These are phyloP conservation scores for Penaeus indicus DNA, from an alignment of 1,140 invertebrate genomes.

Conservation along the genomic window DNA sequence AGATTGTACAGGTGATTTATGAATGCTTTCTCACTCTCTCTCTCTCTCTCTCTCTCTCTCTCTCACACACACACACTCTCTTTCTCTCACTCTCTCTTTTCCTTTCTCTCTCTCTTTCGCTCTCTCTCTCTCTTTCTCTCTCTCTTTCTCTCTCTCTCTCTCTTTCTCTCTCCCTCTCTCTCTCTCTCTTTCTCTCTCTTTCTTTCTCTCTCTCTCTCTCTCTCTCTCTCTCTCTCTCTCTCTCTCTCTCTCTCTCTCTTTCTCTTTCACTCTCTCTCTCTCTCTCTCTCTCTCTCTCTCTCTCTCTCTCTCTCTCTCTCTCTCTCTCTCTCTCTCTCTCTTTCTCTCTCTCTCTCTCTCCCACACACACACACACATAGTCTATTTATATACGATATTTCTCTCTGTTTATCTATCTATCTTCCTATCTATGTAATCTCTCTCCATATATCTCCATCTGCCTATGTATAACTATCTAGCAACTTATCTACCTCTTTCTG, in stretches of 20 bases:
- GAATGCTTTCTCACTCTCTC: slow-evolving; percentile 13
- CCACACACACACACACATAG: no score
- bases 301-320: slow-evolving; percentile 32
- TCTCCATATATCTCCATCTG: no score
- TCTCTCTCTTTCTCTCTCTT: slow-evolving; percentile 24
- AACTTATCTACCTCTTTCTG: no score
- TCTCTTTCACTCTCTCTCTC: no score
- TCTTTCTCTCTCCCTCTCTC: slow-evolving; percentile 13
- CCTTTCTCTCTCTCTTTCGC: slow-evolving; percentile 29
- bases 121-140: not conserved
- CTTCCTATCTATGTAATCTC: no score
- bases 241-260: not conserved
- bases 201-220: slow-evolving; percentile 16
- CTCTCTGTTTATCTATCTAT: no score
- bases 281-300: slow-evolving; percentile 16
- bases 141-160: slow-evolving; percentile 33
- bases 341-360: slow-evolving; percentile 18
- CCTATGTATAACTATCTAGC: no score
- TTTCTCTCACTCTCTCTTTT: not conserved
- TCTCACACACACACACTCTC: not conserved
- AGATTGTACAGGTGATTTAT: not conserved
- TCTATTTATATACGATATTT: no score
- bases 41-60: slow-evolving; percentile 3
- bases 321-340: slow-evolving; percentile 19
- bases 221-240: slow-evolving; percentile 32